A percentile compares a stretch with the other conserved stretches of the same genome.
phyloP scores from a whole-genome alignment of 2,888 invertebrate genomes.

The Phlogophora meticulosa region DNA sequence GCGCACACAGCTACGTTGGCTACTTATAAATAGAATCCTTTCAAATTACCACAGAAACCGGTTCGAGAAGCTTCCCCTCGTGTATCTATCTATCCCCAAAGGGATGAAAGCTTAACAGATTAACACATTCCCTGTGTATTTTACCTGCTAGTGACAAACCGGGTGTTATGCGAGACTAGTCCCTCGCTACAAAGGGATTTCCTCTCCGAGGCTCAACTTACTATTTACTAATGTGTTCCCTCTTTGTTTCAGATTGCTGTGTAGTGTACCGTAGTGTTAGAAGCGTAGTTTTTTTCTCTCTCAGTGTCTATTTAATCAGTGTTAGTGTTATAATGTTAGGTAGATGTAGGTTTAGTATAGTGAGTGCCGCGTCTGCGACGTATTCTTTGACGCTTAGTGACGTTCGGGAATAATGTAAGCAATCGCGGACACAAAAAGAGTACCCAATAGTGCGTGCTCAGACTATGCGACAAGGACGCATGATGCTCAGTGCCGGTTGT shows the following conservation, averaged over 20 bases:
- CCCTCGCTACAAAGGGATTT: conserved; percentile 21
- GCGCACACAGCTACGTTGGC: not conserved
- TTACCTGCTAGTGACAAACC: not conserved
- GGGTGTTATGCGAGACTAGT: not conserved
- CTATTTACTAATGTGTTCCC: conserved; percentile 35
- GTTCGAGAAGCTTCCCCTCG: conserved; percentile 12
- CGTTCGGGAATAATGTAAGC: conserved; percentile 32
- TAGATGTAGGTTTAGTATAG: conserved; percentile 36
- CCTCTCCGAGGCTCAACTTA: conserved; percentile 9
- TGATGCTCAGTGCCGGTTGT: conserved; percentile 66
- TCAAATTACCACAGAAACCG: conserved; percentile 22
- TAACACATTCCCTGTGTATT: conserved; percentile 25
- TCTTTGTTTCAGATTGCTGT: conserved; percentile 66
- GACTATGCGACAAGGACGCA: conserved; percentile 76
- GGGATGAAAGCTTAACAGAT: conserved; percentile 40
- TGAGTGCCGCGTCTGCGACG: conserved; percentile 29
- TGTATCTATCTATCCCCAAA: not conserved
- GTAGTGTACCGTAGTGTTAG: conserved; percentile 53
- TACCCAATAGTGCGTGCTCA: conserved; percentile 36
- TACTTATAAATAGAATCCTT: conserved; percentile 1
- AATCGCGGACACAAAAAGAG: conserved; percentile 24
- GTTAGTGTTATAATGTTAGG: conserved; percentile 54
- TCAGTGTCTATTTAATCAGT: conserved; percentile 51
- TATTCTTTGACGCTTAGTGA: conserved; percentile 34
- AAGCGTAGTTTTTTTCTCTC: conserved; percentile 40